Evolutionary conservation across 2,888 invertebrate genomes (phyloP).

Genomic region (Gasteruption jaculator): DNA sequence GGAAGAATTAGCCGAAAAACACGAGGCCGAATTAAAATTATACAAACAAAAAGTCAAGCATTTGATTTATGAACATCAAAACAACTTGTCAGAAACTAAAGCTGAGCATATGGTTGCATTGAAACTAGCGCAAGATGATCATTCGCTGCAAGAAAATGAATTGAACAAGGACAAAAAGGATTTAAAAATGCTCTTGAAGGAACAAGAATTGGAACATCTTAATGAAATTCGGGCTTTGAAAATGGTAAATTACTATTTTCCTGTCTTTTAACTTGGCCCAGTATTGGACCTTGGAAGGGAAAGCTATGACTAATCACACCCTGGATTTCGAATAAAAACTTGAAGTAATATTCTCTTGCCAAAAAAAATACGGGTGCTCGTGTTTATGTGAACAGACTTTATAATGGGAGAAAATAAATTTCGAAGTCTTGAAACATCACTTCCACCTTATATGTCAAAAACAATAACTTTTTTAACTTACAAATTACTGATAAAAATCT

Average conservation of each 20-base stretch:
- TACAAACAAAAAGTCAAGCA: slow-evolving; percentile 92
- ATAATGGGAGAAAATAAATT: no score
- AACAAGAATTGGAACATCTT: slow-evolving; percentile 66
- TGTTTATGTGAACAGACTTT: no score
- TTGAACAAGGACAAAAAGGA: slow-evolving; percentile 70
- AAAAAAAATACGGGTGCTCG: no score
- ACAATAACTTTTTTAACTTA: no score
- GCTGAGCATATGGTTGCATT: slow-evolving; percentile 79
- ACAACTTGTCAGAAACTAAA: slow-evolving; percentile 76
- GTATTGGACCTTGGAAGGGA: no score
- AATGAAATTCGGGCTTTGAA: slow-evolving; percentile 71
- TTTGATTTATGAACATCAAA: slow-evolving; percentile 86
- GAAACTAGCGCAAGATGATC: slow-evolving; percentile 80
- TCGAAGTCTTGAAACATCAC: no score
- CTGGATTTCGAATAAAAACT: neutral
- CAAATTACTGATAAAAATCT: no score
- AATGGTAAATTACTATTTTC: slow-evolving; percentile 52
- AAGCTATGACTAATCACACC: no score
- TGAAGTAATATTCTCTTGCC: neutral
- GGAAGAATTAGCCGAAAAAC: slow-evolving; percentile 81
- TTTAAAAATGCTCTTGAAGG: slow-evolving; percentile 64
- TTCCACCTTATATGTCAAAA: no score
- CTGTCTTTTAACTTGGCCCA: no score
- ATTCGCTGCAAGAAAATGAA: slow-evolving; percentile 71
- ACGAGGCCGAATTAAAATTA: slow-evolving; percentile 81